Conservation (phyloP, 2,888 invertebrate genomes). For the Synergus japonicus region DNA sequence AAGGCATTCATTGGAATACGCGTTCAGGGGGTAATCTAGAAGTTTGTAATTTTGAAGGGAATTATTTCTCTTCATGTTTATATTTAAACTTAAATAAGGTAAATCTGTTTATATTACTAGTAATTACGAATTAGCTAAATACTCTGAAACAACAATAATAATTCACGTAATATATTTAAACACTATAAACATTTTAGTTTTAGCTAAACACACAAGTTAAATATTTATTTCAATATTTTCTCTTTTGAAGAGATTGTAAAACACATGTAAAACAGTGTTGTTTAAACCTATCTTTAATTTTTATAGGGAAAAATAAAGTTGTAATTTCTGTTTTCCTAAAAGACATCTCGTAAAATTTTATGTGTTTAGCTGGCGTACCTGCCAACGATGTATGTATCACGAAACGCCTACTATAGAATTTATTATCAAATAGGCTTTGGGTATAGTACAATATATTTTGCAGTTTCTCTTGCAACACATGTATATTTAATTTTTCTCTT, state of each 20-base stretch:
- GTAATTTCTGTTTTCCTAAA: conserved; percentile 11
- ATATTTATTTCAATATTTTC: background rate
- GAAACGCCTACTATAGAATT: background rate
- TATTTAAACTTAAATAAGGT: no score
- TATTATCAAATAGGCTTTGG: background rate
- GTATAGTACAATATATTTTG: background rate
- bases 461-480: background rate
- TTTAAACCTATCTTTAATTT: conserved; percentile 4
- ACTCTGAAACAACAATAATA: background rate
- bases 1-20: no score
- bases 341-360: background rate
- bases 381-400: background rate
- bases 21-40: no score
- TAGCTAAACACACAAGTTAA: no score
- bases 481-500: background rate
- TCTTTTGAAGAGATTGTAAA: background rate
- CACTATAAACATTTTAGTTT: background rate
- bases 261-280: background rate
- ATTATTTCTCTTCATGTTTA: no score
- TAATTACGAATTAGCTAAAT: background rate
- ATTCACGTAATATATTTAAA: background rate
- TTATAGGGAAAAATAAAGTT: background rate
- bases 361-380: no score
- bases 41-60: no score
- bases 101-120: background rate